Evolutionary conservation across 2,113 vertebrate genomes (phyloP).

Genomic region (Riparia riparia): DNA sequence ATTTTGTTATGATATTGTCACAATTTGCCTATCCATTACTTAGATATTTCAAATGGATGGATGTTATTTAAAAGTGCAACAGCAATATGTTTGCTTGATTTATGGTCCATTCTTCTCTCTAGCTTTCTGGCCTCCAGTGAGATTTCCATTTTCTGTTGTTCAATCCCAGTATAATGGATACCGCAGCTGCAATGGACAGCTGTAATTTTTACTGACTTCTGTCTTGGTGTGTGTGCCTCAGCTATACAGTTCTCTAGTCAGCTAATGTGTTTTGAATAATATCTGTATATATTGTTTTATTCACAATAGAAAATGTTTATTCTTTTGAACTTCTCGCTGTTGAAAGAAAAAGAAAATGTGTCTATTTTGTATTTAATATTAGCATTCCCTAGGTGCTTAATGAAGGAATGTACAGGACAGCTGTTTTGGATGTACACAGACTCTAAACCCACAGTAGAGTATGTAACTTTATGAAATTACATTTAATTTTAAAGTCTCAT

Average conservation of each 20-base stretch:
- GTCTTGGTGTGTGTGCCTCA: neutral
- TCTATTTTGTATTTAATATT: constrained; percentile 8
- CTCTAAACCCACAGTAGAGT: neutral
- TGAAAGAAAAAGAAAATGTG: neutral
- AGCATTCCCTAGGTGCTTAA: neutral
- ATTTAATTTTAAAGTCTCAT: constrained; percentile 19
- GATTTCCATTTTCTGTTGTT: constrained; percentile 7
- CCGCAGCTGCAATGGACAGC: constrained; percentile 5
- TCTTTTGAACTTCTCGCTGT: neutral
- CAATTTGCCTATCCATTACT: neutral
- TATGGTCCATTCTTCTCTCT: neutral
- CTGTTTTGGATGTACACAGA: neutral
- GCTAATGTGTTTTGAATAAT: neutral
- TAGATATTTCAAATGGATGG: neutral
- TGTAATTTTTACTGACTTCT: constrained; percentile 45
- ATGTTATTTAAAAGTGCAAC: neutral
- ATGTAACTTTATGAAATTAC: neutral
- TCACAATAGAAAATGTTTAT: neutral
- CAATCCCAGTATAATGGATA: neutral
- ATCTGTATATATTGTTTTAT: neutral
- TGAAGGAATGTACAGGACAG: neutral
- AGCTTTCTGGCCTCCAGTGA: neutral
- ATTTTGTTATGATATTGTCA: neutral
- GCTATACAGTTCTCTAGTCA: neutral
- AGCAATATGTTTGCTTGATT: neutral